phyloP scores from a whole-genome alignment of 2,113 vertebrate species.

The Sylvilagus bachmani region DNA sequence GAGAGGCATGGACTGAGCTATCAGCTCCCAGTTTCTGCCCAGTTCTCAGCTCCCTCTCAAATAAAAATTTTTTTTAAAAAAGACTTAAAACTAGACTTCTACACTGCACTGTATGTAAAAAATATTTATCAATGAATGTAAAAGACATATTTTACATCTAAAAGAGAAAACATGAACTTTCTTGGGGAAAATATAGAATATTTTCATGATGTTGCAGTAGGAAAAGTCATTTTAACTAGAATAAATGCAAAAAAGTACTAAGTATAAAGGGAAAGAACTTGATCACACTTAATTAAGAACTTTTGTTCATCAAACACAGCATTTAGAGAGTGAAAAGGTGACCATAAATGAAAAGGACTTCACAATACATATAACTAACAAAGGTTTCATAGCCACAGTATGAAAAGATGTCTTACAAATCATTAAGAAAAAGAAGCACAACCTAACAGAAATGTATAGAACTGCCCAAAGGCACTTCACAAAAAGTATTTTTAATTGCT shows the following conservation, averaged over 20 bases:
- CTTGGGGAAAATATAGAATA: conserved; percentile 50
- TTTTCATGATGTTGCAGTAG: neutral
- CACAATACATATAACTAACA: neutral
- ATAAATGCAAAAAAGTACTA: neutral
- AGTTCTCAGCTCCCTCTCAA: no score
- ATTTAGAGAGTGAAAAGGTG: neutral
- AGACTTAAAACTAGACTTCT: conserved; percentile 11
- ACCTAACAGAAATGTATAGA: neutral
- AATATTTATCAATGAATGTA: neutral
- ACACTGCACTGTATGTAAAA: neutral
- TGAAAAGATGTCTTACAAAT: conserved; percentile 1
- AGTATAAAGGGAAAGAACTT: neutral
- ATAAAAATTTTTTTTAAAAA: neutral
- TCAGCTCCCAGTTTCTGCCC: no score
- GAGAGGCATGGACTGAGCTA: no score
- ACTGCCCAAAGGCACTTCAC: neutral
- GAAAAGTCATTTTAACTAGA: conserved; percentile 13
- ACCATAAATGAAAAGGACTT: neutral
- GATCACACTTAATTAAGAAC: neutral
- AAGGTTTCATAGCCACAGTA: neutral
- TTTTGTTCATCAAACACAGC: neutral
- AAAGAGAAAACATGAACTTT: neutral
- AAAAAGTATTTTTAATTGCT: neutral
- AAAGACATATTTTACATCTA: neutral
- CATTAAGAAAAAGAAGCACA: neutral